Percentiles rank a stretch among this genome's conserved stretches.
Conservation (phyloP, 2,113 vertebrate genomes). For the Theristicus caerulescens region DNA sequence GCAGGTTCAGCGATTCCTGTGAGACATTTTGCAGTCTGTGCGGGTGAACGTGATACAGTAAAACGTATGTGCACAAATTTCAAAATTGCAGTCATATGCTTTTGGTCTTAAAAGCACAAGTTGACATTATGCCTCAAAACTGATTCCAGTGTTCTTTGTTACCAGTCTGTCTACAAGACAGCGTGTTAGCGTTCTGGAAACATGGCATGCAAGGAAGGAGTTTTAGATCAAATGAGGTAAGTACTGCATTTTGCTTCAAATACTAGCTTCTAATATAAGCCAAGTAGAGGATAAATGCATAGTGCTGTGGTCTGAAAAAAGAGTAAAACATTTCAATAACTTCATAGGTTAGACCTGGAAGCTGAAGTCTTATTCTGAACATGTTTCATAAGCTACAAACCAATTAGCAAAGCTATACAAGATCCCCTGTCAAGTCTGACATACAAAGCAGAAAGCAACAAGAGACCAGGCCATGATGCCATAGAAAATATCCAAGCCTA, state of each 20-base stretch:
- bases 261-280: neutral
- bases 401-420: neutral
- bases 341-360: neutral
- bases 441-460: neutral
- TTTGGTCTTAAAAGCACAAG: neutral
- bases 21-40: neutral
- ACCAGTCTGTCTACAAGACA: constrained; percentile 96
- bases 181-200: constrained; percentile 96
- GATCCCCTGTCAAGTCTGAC: neutral
- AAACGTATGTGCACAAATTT: neutral
- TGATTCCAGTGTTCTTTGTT: constrained; percentile 48
- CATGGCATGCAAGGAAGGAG: constrained; percentile 98
- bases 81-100: neutral
- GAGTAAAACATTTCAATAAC: neutral
- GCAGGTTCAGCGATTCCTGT: neutral
- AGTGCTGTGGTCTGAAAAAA: neutral
- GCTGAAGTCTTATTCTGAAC: neutral
- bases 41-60: neutral
- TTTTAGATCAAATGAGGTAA: constrained; percentile 96
- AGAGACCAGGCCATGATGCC: neutral
- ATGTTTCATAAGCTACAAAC: neutral
- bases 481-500: neutral
- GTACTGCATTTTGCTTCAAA: neutral
- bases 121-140: neutral
- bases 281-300: neutral